Evolutionary conservation across 2,797 vertebrate species (phyloP), one percentile per base, ranked within the genome.

Genomic region (Delichon dasypus): DNA sequence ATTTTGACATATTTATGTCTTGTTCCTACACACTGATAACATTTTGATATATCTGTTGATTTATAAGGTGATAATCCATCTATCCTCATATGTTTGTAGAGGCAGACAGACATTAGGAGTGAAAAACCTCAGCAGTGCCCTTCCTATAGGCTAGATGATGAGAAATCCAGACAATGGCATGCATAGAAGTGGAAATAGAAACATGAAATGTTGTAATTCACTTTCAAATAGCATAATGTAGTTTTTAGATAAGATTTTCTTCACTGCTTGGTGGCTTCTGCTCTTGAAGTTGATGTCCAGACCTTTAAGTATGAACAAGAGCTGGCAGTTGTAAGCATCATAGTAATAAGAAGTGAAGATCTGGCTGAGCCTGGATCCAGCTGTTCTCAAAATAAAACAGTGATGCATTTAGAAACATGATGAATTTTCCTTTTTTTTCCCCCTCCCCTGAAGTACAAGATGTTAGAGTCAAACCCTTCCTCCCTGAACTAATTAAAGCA

Each of bases 321-420:
- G n/a, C 29, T 38, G 57, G 64, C 18, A 85, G n/a, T 38, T 77
- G 61, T 91, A 95, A 95, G 83, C 72, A 89, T 36, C 13, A 50
- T 29, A 50, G 42, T 57, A 93, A 64, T 55, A 90, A 77, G 10
- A 53, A 77, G 10, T 64, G 55, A 82, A 83, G 70, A 77, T 67
- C 34, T 73, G 78, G 22, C 65, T 85, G 38, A 91, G 48, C 80
- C 51, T 88, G 42, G 27, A 82, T 91, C 84, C 90, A 95, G 82
- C 57, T 95, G 60, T 85, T 93, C 53, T 68, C 82, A 83, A 92
- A 96, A 91, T 92, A 95, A 96, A 91, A 77, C 34, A 87, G n/a
- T 40, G 36, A 67, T 94, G 51, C 78, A 54, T 71, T 79, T 86
- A 76, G 92, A 88, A 61, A 16, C 25, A 45, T 26, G 42, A 82